These are phyloP conservation scores for Drosophila atripex DNA, from an alignment of 2,888 invertebrate species.

Conservation along the genomic window DNA sequence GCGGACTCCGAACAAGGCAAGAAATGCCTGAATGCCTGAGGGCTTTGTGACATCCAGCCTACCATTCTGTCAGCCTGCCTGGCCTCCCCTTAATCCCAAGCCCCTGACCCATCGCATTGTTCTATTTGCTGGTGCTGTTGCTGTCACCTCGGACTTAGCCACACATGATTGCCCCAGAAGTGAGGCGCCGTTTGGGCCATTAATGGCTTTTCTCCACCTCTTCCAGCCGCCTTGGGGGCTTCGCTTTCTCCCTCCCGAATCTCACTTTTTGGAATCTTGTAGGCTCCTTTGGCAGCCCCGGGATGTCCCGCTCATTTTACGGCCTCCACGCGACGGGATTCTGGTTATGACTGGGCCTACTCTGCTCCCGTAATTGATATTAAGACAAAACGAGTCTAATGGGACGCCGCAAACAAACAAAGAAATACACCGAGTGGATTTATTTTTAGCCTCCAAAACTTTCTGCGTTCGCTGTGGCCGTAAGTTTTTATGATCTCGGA, in stretches of 20 bases:
- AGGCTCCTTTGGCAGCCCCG: conserved; percentile 8
- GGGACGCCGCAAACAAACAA: conserved; percentile 43
- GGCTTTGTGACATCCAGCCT: conserved; percentile 21
- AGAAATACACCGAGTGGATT: conserved; percentile 37
- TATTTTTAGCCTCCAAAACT: conserved; percentile 48
- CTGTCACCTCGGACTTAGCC: conserved; percentile 39
- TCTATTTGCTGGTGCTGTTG: conserved; percentile 15
- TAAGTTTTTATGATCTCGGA: conserved; percentile 58
- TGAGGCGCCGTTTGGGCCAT: conserved; percentile 39
- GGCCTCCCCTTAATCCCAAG: conserved; percentile 6
- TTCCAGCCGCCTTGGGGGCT: conserved; percentile 16
- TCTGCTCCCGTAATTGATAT: conserved; percentile 61
- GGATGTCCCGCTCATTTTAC: conserved; percentile 44
- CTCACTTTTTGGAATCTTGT: neutral
- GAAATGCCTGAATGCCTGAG: conserved; percentile 15
- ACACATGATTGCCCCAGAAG: conserved; percentile 42
- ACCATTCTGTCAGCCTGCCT: neutral
- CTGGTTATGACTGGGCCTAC: conserved; percentile 30
- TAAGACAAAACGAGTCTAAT: conserved; percentile 57
- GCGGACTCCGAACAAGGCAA: conserved; percentile 6
- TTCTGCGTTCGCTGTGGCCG: conserved; percentile 27
- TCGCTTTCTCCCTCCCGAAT: conserved; percentile 7
- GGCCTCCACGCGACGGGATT: conserved; percentile 49
- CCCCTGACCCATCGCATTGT: conserved; percentile 16
- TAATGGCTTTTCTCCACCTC: conserved; percentile 35